Evolutionary conservation across 1,140 invertebrate species (phyloP).

Genomic region (Sycobia sp.): DNA sequence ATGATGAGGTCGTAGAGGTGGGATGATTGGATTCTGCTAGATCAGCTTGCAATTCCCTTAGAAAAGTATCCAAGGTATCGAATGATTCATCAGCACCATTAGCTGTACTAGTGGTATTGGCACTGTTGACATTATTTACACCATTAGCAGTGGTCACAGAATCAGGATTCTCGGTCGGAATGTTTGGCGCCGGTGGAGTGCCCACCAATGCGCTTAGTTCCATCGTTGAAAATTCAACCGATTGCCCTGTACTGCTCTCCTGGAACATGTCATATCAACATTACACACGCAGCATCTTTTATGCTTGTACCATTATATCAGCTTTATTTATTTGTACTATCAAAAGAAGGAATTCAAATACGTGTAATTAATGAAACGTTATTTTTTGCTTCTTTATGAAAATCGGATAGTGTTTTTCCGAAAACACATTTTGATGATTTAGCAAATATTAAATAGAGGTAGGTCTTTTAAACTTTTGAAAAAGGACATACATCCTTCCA

Average conservation of each 20-base stretch:
- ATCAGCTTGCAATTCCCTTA: slow-evolving; percentile 58
- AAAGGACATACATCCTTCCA: no score
- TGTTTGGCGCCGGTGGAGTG: slow-evolving; percentile 46
- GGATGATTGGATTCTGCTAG: slow-evolving; percentile 57
- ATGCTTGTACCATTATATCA: no score
- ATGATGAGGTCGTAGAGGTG: slow-evolving; percentile 53
- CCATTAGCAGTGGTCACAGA: not conserved
- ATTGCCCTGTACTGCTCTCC: slow-evolving; percentile 56
- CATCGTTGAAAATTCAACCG: slow-evolving; percentile 58
- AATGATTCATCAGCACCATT: slow-evolving; percentile 53
- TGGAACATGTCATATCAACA: slow-evolving; percentile 31
- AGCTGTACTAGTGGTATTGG: not conserved
- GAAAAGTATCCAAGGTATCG: slow-evolving; percentile 58
- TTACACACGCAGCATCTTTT: slow-evolving; percentile 14
- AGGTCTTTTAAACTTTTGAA: no score
- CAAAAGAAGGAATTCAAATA: no score
- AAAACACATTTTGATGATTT: no score
- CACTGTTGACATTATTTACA: not conserved
- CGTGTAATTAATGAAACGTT: no score
- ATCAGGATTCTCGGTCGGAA: slow-evolving; percentile 45
- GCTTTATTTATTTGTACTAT: no score
- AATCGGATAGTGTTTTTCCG: no score
- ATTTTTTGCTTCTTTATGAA: no score
- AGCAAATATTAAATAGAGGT: no score
- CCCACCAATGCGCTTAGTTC: slow-evolving; percentile 55